Conservation (phyloP, 64 coral and sea anemone species). For the Catalaphyllia jardinei region DNA sequence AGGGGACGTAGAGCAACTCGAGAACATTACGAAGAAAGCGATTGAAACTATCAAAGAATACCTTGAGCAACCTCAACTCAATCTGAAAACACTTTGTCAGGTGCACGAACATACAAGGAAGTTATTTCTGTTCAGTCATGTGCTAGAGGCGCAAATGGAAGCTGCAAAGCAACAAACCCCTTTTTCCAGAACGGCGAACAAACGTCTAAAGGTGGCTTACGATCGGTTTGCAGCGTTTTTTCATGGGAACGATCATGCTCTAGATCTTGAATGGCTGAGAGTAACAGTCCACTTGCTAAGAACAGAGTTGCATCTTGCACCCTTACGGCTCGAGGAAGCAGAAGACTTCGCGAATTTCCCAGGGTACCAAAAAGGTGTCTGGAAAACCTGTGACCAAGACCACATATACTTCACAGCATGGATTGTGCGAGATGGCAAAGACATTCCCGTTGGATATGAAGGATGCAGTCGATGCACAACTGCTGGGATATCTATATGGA, state of each 20-base stretch:
- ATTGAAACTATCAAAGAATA: background rate
- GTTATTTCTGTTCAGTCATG: background rate
- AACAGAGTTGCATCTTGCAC: background rate
- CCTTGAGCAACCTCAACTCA: background rate
- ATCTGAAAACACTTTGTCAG: background rate
- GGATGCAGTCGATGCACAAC: background rate
- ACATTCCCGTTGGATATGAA: background rate
- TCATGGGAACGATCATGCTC: background rate
- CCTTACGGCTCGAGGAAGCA: background rate
- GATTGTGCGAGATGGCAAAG: background rate
- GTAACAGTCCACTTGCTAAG: background rate
- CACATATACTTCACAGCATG: background rate
- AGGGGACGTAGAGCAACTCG: background rate
- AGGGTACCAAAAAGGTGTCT: background rate
- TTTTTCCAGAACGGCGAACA: background rate
- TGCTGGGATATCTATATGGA: background rate
- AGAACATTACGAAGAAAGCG: background rate
- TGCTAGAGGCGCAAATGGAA: background rate
- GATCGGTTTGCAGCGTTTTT: background rate
- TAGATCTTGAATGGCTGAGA: background rate
- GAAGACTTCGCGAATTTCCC: conserved; percentile 13
- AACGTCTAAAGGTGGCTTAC: background rate
- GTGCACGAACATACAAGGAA: conserved; percentile 4
- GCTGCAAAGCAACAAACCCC: background rate
- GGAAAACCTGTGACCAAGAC: background rate